Conservation (phyloP, 2,113 vertebrate genomes). For the Halcyon malimbica region DNA sequence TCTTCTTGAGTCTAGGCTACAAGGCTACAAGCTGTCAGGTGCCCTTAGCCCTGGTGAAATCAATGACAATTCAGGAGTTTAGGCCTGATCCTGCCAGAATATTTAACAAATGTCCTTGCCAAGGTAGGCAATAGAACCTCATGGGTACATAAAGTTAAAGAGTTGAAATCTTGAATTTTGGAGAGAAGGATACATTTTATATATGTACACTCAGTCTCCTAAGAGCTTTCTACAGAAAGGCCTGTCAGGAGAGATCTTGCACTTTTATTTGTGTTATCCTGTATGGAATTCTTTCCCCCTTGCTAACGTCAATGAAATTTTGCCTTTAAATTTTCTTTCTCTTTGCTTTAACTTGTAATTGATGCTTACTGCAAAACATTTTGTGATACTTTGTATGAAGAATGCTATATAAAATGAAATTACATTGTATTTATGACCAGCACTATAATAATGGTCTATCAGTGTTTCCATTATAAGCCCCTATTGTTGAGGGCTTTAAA, state of each 20-base stretch:
- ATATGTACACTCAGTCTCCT: neutral
- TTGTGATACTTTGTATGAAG: slow-evolving; percentile 46
- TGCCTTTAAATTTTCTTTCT: neutral
- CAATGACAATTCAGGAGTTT: neutral
- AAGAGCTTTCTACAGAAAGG: neutral
- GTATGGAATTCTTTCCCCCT: neutral
- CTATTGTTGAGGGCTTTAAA: slow-evolving; percentile 48
- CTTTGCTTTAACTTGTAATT: slow-evolving; percentile 27
- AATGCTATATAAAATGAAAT: slow-evolving; percentile 55
- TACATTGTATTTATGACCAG: slow-evolving; percentile 58
- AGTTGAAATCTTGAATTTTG: neutral
- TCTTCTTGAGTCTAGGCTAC: neutral
- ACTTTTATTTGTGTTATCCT: neutral
- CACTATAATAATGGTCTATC: slow-evolving; percentile 23
- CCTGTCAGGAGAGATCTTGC: neutral
- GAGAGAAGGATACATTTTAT: neutral
- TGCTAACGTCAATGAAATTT: slow-evolving; percentile 21
- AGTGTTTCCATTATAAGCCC: slow-evolving; percentile 50
- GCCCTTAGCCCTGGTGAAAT: slow-evolving; percentile 3
- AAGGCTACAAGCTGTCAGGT: slow-evolving; percentile 46
- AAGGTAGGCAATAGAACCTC: neutral
- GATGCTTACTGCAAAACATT: slow-evolving; percentile 49
- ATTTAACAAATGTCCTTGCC: neutral
- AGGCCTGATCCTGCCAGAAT: neutral
- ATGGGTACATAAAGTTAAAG: neutral